Evolutionary conservation across 1,140 invertebrate genomes (phyloP).

Genomic region (Polypedilum vanderplanki): DNA sequence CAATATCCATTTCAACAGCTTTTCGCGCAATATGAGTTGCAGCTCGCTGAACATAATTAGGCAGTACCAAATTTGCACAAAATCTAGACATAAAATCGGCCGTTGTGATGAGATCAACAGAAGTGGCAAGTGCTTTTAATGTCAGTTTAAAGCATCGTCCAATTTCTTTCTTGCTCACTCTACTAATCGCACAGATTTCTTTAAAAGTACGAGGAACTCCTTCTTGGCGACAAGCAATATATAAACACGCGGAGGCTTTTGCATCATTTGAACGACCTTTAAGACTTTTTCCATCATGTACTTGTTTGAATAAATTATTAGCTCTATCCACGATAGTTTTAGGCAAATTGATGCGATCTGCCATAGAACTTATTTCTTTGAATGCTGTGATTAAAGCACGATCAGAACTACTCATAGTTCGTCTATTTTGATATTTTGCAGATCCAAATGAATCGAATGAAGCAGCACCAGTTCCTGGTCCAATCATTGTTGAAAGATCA

Average conservation of each 20-base stretch:
- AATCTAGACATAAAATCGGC: constrained; percentile 97
- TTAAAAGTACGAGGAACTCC: constrained; percentile 98
- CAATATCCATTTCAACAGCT: constrained; percentile 95
- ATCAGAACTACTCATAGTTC: constrained; percentile 89
- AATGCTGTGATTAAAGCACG: constrained; percentile 92
- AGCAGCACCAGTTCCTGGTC: constrained; percentile 78
- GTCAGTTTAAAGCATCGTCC: constrained; percentile 95
- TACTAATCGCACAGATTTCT: constrained; percentile 97
- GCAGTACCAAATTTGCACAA: constrained; percentile 75
- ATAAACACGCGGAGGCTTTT: constrained; percentile 96
- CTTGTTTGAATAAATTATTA: constrained; percentile 95
- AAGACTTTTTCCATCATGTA: constrained; percentile 94
- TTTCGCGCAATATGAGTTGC: constrained; percentile 95
- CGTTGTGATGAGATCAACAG: constrained; percentile 95
- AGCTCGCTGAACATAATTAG: constrained; percentile 86
- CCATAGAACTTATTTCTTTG: constrained; percentile 95
- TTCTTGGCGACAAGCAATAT: constrained; percentile 98
- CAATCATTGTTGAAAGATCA: constrained; percentile 96
- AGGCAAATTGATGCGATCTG: constrained; percentile 93
- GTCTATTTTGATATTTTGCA: constrained; percentile 88
- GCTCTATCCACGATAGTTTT: constrained; percentile 92
- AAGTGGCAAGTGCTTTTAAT: constrained; percentile 85
- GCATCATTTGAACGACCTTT: constrained; percentile 95
- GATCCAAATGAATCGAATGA: constrained; percentile 73
- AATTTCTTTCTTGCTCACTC: constrained; percentile 99